Percentiles rank a stretch among this genome's conserved stretches.
Evolutionary conservation across 2,113 vertebrate species (phyloP).

Genomic region (Rhadina sibilatrix): DNA sequence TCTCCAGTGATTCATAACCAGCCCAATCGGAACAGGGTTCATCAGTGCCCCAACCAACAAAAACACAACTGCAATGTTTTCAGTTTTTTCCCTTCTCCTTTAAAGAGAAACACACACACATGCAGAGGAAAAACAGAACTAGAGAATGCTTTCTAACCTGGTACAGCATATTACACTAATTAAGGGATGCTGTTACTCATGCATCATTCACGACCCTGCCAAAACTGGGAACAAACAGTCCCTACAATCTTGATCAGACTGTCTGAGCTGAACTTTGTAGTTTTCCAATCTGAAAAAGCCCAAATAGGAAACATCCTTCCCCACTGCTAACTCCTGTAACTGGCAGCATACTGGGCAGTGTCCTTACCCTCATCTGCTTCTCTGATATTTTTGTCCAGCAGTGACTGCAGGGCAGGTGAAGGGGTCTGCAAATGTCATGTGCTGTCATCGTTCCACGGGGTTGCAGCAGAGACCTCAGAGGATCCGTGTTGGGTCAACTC

Average conservation of each 20-base stretch:
- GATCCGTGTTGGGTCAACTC: rapidly evolving
- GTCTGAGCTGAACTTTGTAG: constrained; percentile 33
- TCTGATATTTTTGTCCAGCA: background rate
- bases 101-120: constrained; percentile 28
- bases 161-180: constrained; percentile 60
- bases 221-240: constrained; percentile 67
- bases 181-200: constrained; percentile 61
- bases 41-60: constrained; percentile 59
- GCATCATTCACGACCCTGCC: constrained; percentile 57
- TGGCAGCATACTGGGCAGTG: background rate
- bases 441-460: background rate
- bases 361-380: background rate
- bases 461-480: background rate
- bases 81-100: constrained; percentile 29
- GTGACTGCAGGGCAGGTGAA: background rate
- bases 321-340: background rate
- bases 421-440: rapidly evolving
- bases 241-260: constrained; percentile 49
- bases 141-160: constrained; percentile 58
- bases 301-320: constrained; percentile 37
- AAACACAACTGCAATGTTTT: constrained; percentile 60
- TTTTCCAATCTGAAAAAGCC: constrained; percentile 37
- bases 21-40: constrained; percentile 46
- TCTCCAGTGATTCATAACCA: constrained; percentile 63
- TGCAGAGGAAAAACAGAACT: background rate